phyloP scores from a whole-genome alignment of 2,888 invertebrate species.

The Punctoribates punctum region DNA sequence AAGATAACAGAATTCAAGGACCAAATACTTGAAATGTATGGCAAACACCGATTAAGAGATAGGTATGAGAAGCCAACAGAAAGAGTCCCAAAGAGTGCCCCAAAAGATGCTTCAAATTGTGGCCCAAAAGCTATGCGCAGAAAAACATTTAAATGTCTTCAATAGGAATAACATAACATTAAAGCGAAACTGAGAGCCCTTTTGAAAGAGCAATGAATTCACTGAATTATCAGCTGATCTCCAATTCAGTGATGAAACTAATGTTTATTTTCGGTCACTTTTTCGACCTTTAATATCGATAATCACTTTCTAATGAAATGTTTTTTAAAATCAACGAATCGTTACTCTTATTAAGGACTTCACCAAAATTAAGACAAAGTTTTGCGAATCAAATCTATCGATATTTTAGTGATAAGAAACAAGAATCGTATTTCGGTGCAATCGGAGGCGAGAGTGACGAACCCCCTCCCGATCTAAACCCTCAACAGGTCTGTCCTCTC shows the following conservation, averaged over 20 bases:
- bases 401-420: constrained; percentile 13
- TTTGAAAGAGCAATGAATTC: neutral
- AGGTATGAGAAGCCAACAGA: neutral
- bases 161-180: no score
- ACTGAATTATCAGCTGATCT: constrained; percentile 4
- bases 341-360: neutral
- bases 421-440: constrained; percentile 44
- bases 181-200: neutral
- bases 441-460: constrained; percentile 43
- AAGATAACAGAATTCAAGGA: constrained; percentile 24
- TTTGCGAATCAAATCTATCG: neutral
- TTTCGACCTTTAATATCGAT: neutral
- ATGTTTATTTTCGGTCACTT: constrained; percentile 12
- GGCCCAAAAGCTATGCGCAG: neutral
- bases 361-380: neutral
- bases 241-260: constrained; percentile 9
- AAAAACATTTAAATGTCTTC: no score
- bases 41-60: neutral
- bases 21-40: constrained; percentile 6
- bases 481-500: constrained; percentile 40
- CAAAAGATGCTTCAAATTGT: neutral
- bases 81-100: constrained; percentile 2
- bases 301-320: neutral
- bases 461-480: constrained; percentile 42
- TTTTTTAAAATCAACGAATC: neutral